These are phyloP conservation scores for Nyctereutes procyonoides DNA, from an alignment of 2,113 vertebrate genomes.

Conservation along the genomic window DNA sequence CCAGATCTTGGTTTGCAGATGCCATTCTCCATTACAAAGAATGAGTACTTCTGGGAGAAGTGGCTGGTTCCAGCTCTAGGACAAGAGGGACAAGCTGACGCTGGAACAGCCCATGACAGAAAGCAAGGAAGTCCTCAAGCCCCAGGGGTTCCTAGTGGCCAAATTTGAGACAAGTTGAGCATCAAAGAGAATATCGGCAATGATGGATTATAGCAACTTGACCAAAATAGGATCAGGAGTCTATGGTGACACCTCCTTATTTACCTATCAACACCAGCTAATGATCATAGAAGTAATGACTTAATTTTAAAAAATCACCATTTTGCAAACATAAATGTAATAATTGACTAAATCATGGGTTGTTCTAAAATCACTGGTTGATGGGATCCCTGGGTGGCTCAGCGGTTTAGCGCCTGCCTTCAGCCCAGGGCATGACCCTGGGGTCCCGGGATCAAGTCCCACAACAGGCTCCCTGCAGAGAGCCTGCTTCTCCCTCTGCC, in stretches of 20 bases:
- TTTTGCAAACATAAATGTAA: background rate
- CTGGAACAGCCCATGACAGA: background rate
- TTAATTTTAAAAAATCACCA: background rate
- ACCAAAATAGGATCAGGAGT: too few relatives aligned
- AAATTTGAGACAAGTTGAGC: background rate
- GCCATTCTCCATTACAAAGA: background rate
- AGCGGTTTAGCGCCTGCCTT: too few relatives aligned
- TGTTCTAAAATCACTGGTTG: background rate
- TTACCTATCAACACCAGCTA: background rate
- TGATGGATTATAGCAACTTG: fast-evolving
- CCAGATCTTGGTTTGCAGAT: background rate
- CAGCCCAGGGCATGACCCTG: too few relatives aligned
- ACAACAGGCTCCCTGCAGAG: too few relatives aligned
- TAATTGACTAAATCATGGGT: background rate
- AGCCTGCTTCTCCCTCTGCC: too few relatives aligned
- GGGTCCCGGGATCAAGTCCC: too few relatives aligned
- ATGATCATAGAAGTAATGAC: background rate
- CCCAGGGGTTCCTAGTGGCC: background rate
- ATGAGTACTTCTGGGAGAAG: background rate
- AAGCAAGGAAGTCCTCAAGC: background rate
- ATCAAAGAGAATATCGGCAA: background rate
- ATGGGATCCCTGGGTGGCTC: background rate
- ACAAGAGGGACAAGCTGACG: background rate
- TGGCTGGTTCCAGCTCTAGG: background rate
- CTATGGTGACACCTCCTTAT: background rate